Evolutionary conservation across 2,113 vertebrate genomes (phyloP).

Genomic region (Elanus axillaris): DNA sequence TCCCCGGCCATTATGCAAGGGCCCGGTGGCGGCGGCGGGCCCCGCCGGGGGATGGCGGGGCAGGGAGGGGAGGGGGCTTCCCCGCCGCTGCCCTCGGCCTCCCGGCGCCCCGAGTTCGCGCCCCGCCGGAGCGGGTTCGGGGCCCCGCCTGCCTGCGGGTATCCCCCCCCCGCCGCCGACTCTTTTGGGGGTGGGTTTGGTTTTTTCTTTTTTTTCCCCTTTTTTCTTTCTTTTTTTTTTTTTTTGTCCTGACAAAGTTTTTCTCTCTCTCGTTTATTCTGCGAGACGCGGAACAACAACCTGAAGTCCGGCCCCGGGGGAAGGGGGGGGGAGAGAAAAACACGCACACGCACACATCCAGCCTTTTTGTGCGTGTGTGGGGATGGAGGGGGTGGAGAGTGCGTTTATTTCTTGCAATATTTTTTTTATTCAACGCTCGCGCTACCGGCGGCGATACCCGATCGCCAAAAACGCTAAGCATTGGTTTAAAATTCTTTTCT

Average conservation of each 20-base stretch:
- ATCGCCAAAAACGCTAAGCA: neutral
- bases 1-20: neutral
- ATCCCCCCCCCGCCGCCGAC: neutral
- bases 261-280: constrained; percentile 18
- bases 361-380: constrained; percentile 23
- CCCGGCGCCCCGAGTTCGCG: neutral
- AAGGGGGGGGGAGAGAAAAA: neutral
- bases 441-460: neutral
- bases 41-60: neutral
- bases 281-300: constrained; percentile 47
- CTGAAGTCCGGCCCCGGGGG: constrained; percentile 30
- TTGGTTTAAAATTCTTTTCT: constrained; percentile 7
- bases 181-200: neutral
- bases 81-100: neutral
- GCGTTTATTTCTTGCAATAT: neutral
- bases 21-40: neutral
- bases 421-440: neutral
- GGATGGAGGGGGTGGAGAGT: constrained; percentile 16
- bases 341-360: neutral
- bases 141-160: neutral
- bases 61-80: neutral
- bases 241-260: constrained; percentile 67
- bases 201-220: too few relatives aligned
- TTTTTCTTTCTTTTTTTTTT: neutral
- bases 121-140: neutral